Evolutionary conservation across 2,797 vertebrate species (phyloP).

Genomic region (Sebastes trivittatus): DNA sequence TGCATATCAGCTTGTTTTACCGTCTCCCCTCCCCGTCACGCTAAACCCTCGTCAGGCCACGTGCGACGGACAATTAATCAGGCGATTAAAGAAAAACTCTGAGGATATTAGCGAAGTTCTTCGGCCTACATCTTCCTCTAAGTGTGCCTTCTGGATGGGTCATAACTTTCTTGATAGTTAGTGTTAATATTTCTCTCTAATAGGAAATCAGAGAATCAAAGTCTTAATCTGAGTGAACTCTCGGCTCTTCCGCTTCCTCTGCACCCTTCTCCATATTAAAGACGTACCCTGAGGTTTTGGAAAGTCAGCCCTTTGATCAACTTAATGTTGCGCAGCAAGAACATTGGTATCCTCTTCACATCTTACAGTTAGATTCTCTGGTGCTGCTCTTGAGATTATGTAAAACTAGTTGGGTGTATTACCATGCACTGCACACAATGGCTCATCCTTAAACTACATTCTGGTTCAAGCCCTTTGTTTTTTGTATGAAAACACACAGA

Average conservation of each 20-base stretch:
- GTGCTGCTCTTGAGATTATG: slow-evolving; percentile 4
- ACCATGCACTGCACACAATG: neutral
- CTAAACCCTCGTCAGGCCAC: slow-evolving; percentile 20
- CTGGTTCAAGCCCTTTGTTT: neutral
- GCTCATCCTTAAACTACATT: neutral
- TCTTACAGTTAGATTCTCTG: slow-evolving; percentile 11
- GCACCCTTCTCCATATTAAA: slow-evolving; percentile 23
- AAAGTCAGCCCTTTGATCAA: slow-evolving; percentile 60
- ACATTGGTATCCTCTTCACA: slow-evolving; percentile 37
- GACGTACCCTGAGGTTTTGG: slow-evolving; percentile 35
- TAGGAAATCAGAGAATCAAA: slow-evolving; percentile 55
- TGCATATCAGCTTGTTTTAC: slow-evolving; percentile 51
- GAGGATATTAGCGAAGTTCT: slow-evolving; percentile 37
- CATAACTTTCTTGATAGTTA: slow-evolving; percentile 49
- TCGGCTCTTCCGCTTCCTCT: slow-evolving; percentile 18
- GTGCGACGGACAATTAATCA: slow-evolving; percentile 58
- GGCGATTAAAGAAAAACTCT: slow-evolving; percentile 58
- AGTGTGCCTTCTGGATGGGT: slow-evolving; percentile 45
- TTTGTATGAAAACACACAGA: neutral
- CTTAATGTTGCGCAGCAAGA: slow-evolving; percentile 17
- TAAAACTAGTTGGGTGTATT: neutral
- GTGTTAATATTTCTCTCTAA: slow-evolving; percentile 45
- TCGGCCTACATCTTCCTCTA: slow-evolving; percentile 48
- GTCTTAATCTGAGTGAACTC: slow-evolving; percentile 50
- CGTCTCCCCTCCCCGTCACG: neutral